Percentiles rank a stretch among this genome's conserved stretches.
Conservation (phyloP, 35 echinoderm and acorn worm species). For the Hemicentrotus pulcherrimus region DNA sequence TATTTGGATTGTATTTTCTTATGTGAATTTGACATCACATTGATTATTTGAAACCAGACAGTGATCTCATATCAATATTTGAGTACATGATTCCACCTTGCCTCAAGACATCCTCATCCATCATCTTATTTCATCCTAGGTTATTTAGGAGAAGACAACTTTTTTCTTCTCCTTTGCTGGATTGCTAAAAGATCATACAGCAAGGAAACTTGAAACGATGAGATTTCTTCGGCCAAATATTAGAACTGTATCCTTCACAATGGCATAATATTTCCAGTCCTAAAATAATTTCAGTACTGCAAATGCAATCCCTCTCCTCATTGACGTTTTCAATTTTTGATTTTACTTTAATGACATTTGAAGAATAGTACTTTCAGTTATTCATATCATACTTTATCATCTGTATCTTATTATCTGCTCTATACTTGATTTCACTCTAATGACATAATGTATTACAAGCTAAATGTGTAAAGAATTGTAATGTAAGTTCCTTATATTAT, state of each 20-base stretch:
- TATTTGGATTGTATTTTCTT: neutral
- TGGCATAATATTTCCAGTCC: neutral
- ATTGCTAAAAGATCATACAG: neutral
- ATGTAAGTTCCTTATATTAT: too few species aligned
- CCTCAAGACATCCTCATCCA: neutral
- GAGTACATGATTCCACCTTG: neutral
- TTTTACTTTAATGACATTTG: too few species aligned
- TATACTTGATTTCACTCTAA: neutral
- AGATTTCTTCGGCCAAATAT: neutral
- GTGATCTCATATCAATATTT: conserved; percentile 14
- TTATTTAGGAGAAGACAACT: neutral
- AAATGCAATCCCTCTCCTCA: too few species aligned
- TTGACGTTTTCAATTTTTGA: too few species aligned
- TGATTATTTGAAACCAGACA: neutral
- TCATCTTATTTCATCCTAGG: neutral
- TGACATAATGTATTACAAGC: too few species aligned
- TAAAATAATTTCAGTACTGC: neutral
- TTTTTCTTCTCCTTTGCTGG: neutral
- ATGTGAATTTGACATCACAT: neutral
- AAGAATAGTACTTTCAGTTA: too few species aligned
- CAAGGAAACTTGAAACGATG: neutral
- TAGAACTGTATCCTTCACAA: neutral
- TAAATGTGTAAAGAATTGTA: too few species aligned
- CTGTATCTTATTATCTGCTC: neutral
- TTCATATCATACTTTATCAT: too few species aligned